Percentiles rank a stretch among this genome's conserved stretches.
These are phyloP conservation scores for Apoda limacodes DNA, from an alignment of 2,888 invertebrate genomes.

Conservation along the genomic window DNA sequence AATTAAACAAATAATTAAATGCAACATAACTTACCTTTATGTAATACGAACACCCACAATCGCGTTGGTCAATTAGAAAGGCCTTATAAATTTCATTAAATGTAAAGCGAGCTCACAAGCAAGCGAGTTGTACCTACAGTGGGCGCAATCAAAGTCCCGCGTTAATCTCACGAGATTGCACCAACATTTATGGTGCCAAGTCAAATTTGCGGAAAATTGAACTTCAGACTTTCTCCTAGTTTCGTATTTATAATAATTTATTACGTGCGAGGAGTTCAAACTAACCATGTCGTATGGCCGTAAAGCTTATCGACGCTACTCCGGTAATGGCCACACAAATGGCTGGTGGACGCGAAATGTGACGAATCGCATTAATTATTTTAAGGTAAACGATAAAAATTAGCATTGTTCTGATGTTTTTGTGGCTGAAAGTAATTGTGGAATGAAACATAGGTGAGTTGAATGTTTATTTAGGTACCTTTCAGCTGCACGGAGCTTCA, in stretches of 20 bases:
- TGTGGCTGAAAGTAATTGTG: no score
- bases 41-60: conserved; percentile 19
- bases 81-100: conserved; percentile 33
- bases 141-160: no score
- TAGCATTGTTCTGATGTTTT: conserved; percentile 22
- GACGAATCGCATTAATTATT: conserved; percentile 56
- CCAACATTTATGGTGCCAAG: conserved; percentile 44
- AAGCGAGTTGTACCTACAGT: no score
- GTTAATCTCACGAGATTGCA: conserved; percentile 20
- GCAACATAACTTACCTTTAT: conserved; percentile 23
- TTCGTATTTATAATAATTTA: conserved; percentile 62
- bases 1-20: no score
- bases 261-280: conserved; percentile 58
- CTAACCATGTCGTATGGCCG: conserved; percentile 60
- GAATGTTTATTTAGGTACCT: no score
- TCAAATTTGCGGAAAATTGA: conserved; percentile 68
- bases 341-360: conserved; percentile 44
- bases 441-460: no score
- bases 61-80: conserved; percentile 33
- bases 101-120: no score
- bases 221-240: conserved; percentile 43
- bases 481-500: no score
- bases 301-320: conserved; percentile 56
- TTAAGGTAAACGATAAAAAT: conserved; percentile 32
- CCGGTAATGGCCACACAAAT: conserved; percentile 56